Conservation (phyloP, 1,140 invertebrate species). For the Eriocheir sinensis region DNA sequence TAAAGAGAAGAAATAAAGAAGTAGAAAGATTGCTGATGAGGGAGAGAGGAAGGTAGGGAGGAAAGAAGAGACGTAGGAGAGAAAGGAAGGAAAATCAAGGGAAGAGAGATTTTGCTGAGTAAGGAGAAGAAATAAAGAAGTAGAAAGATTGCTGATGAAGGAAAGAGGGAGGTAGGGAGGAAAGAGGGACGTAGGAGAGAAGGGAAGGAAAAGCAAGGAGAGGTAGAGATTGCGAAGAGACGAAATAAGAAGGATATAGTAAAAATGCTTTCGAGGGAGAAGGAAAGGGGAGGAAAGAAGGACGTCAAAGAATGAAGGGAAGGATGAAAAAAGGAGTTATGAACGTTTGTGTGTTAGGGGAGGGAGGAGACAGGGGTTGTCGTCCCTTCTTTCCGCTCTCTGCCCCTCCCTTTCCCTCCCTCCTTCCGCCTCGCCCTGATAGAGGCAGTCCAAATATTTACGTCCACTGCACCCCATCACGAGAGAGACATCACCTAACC, state of each 20-base stretch:
- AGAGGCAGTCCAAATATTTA: constrained; percentile 63
- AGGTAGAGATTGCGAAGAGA: too few species aligned
- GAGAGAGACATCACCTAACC: constrained; percentile 34
- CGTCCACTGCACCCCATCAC: constrained; percentile 32
- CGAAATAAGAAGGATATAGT: not conserved
- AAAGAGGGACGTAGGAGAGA: too few species aligned
- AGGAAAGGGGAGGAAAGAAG: not conserved
- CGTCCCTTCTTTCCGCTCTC: not conserved
- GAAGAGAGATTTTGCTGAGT: too few species aligned
- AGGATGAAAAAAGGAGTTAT: too few species aligned
- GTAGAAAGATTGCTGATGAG: not conserved
- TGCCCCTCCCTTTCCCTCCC: too few species aligned
- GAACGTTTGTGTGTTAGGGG: not conserved
- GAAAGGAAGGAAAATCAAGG: too few species aligned
- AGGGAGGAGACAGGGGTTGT: not conserved
- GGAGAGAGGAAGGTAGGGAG: not conserved
- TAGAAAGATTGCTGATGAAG: not conserved
- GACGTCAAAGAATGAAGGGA: too few species aligned
- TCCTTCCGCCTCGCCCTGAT: not conserved
- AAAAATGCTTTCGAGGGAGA: not conserved
- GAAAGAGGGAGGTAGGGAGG: not conserved
- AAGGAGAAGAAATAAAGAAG: not conserved
- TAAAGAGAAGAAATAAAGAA: not conserved
- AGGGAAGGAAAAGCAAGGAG: too few species aligned
- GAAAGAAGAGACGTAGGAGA: too few species aligned